Percentiles rank a stretch among this genome's conserved stretches.
Conservation (phyloP, 2,888 invertebrate genomes). For the Thecocarcelia acutangulata region DNA sequence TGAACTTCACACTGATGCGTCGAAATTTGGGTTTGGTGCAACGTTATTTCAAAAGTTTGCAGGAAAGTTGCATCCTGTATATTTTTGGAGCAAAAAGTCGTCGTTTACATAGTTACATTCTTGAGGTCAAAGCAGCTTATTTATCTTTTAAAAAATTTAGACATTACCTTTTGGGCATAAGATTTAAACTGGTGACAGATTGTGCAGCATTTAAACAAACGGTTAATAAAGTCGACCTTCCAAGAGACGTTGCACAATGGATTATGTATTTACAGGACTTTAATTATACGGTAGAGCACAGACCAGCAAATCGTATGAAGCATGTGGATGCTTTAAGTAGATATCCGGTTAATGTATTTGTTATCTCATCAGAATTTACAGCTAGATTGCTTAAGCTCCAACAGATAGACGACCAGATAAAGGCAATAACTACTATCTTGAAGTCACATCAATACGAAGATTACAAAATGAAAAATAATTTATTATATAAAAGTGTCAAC, state of each 20-base stretch:
- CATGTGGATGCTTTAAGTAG: slow-evolving; percentile 56
- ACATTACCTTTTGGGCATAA: slow-evolving; percentile 41
- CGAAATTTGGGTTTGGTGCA: slow-evolving; percentile 13
- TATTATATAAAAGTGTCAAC: slow-evolving; percentile 56
- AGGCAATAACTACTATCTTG: slow-evolving; percentile 30
- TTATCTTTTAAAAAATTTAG: slow-evolving; percentile 58
- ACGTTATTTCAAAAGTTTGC: slow-evolving; percentile 21
- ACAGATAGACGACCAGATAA: slow-evolving; percentile 38
- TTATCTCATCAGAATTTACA: slow-evolving; percentile 38
- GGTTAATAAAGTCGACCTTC: slow-evolving; percentile 64
- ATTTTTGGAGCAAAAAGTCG: slow-evolving; percentile 48
- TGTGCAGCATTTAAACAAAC: slow-evolving; percentile 57
- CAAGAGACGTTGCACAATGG: slow-evolving; percentile 70
- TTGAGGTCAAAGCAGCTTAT: slow-evolving; percentile 56
- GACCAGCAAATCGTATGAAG: slow-evolving; percentile 46
- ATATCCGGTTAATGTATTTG: slow-evolving; percentile 42
- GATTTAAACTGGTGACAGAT: slow-evolving; percentile 55
- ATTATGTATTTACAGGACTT: slow-evolving; percentile 70
- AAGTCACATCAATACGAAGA: slow-evolving; percentile 28
- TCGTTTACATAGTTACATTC: slow-evolving; percentile 52
- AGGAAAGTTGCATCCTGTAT: slow-evolving; percentile 1
- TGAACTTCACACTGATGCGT: slow-evolving; percentile 3
- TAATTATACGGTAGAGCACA: slow-evolving; percentile 55
- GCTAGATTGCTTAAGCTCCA: slow-evolving; percentile 54
- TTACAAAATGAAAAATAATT: slow-evolving; percentile 43